Base-by-base conservation (phyloP, 2,888 invertebrate genomes). In the Hirtodrosophila alboralis region DNA sequence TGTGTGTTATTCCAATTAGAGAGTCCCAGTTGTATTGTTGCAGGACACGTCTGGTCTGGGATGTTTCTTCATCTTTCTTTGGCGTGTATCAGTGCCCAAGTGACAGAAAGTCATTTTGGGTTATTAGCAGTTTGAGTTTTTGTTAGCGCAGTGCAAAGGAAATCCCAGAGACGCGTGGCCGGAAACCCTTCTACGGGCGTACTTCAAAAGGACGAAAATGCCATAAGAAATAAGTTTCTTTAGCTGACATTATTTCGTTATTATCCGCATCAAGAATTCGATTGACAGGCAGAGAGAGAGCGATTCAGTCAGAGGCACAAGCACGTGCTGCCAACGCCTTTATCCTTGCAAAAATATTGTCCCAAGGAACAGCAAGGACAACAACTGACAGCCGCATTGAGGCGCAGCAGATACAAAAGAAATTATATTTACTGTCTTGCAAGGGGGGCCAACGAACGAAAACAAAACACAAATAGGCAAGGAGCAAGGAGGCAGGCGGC, bases 191-290 rank as follows among this genome's bases (percentile, higher is more conserved):
- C 73, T 57, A 59, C 57, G 5, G 58, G 30, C 43, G 31, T 66
- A 75, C 70, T 67, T 73, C 75, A 78, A 75, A 76, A 68, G 74
- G 23, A 5, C 18, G 30, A 45, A 57, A 48, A 68, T 51, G 63
- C 61, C 58, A 61, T 58, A 45, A 69, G 56, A 73, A 70, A 69
- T 56, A 74, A 76, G 59, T 72, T 67, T 68, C 64, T 51, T 60
- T 49, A 65, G 56, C 71, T 71, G 75, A 74, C 80, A 87, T 86
- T 86, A 86, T 84, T 87, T 84, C 78, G 84, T 86, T 86, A 84
- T 86, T 86, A 87, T 83, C 75, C 84, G 74, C 84, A 83, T 75
- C 87, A 87, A 84, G 74, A 67, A 75, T 58, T 78, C 81, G 84
- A 83, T 83, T 83, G 81, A 83, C 81, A 81, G 60, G 36, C 69